A percentile compares a stretch with the other conserved stretches of the same genome.
Conservation (phyloP, 2,888 invertebrate species). For the Euzetes globulus region DNA sequence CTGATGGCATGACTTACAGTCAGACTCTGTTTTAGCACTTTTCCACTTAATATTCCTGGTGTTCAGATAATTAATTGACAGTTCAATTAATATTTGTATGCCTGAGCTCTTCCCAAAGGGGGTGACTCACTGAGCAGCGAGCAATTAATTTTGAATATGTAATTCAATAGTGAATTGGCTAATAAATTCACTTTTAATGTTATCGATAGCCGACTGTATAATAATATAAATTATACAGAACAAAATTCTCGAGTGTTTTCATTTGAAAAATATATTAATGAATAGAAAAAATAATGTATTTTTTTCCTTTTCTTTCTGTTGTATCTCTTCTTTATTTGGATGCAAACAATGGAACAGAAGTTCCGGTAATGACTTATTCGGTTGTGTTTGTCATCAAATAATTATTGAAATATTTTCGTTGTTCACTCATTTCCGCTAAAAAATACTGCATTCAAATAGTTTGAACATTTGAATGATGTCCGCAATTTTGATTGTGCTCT, state of each 20-base stretch:
- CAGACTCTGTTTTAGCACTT: too few species aligned
- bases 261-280: background rate
- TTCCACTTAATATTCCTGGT: too few species aligned
- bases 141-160: background rate
- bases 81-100: background rate
- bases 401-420: too few species aligned
- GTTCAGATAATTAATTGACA: background rate
- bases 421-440: background rate
- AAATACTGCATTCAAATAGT: background rate
- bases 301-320: background rate
- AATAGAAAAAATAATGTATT: background rate
- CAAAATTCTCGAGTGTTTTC: background rate
- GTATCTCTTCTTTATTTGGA: background rate
- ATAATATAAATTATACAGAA: background rate
- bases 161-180: too few species aligned
- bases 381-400: background rate
- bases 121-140: background rate
- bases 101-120: background rate
- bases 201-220: background rate
- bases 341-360: constrained; percentile 5
- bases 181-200: too few species aligned
- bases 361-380: background rate
- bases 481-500: too few species aligned
- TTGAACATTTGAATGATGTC: too few species aligned
- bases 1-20: too few species aligned